Conservation (phyloP, 2,113 vertebrate genomes). For the Columbina picui region DNA sequence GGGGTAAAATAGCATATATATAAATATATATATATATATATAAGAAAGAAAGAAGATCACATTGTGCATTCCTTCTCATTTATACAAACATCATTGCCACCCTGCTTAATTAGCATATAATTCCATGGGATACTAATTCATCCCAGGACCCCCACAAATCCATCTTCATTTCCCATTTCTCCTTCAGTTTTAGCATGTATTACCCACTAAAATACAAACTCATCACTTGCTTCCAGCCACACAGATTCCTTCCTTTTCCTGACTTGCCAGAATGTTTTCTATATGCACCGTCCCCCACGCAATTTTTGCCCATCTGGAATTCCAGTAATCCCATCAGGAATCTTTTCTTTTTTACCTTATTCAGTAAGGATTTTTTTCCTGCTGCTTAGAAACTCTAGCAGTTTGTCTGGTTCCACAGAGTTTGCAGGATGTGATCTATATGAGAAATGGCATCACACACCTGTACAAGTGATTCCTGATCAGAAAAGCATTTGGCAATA, state of each 20-base stretch:
- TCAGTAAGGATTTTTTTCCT: background rate
- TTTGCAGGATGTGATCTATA: background rate
- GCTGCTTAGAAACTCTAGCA: background rate
- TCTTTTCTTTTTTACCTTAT: background rate
- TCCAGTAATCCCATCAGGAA: background rate
- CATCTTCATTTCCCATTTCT: background rate
- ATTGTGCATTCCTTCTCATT: background rate
- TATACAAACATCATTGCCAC: background rate
- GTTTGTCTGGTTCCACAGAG: background rate
- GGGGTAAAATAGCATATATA: background rate
- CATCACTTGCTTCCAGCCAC: background rate
- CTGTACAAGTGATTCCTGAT: background rate
- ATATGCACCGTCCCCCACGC: rapidly evolving
- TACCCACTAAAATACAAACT: background rate
- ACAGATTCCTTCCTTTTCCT: background rate
- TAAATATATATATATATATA: background rate
- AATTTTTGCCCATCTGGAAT: background rate
- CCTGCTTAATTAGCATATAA: background rate
- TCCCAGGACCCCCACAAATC: background rate
- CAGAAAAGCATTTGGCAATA: background rate
- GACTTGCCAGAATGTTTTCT: background rate
- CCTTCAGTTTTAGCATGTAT: background rate
- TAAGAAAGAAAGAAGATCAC: background rate
- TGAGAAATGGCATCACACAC: background rate
- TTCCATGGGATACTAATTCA: background rate